Conservation (phyloP, 1,140 invertebrate genomes). For the Riptortus pedestris region DNA sequence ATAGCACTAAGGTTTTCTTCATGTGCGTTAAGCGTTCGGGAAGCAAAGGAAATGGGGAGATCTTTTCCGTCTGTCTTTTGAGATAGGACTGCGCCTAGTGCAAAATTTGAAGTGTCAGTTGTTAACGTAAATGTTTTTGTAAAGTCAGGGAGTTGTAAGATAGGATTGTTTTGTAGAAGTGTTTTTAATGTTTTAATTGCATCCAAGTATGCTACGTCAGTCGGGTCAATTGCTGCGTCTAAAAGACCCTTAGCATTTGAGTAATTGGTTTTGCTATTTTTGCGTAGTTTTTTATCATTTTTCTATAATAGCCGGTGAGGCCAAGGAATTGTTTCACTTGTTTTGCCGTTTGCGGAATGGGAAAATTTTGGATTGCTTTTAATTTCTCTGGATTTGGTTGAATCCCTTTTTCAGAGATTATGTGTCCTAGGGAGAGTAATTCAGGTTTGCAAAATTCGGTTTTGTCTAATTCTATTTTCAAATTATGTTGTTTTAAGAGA, state of each 20-base stretch:
- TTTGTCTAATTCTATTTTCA: too few relatives aligned
- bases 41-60: constrained; percentile 35
- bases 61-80: constrained; percentile 32
- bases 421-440: too few relatives aligned
- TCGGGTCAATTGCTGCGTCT: constrained; percentile 20
- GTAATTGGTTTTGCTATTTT: constrained; percentile 33
- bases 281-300: constrained; percentile 35
- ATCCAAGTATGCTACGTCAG: constrained; percentile 6
- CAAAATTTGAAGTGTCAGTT: constrained; percentile 36
- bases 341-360: background rate
- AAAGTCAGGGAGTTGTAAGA: constrained; percentile 31
- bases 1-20: too few relatives aligned
- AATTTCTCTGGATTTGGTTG: too few relatives aligned
- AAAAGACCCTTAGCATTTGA: constrained; percentile 33
- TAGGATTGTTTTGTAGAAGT: constrained; percentile 9
- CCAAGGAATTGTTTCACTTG: constrained; percentile 27
- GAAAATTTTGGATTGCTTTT: too few relatives aligned
- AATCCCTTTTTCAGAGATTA: too few relatives aligned
- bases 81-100: constrained; percentile 35
- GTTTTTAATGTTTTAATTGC: constrained; percentile 6
- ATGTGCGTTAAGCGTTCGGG: constrained; percentile 33
- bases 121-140: constrained; percentile 35
- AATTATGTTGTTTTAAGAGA: too few relatives aligned
- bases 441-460: too few relatives aligned
- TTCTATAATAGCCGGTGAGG: constrained; percentile 36